Evolutionary conservation across 2,888 invertebrate genomes (phyloP), one percentile per base, ranked within the genome.

Genomic region (Yponomeuta cagnagella): DNA sequence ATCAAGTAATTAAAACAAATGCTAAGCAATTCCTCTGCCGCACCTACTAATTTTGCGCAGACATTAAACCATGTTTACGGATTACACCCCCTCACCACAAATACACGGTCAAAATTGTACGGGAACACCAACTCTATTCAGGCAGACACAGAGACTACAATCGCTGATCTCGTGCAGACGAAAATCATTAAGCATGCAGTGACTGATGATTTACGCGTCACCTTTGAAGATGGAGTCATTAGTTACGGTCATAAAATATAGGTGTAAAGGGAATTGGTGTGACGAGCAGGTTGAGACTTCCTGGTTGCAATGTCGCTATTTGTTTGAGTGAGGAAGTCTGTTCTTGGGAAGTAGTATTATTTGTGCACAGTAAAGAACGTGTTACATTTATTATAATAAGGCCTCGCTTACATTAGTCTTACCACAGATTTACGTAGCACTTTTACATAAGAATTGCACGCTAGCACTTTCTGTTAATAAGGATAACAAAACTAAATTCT

Each of bases 161-260:
- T 15, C 52, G 52, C 52, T 6, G 52, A 58, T 43, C 8, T 43
- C 15, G 52, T 58, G 15, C 12, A 12, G 15, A 15, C 15, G 52
- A 58, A 15, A 58, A 58, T 58, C 52, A 58, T 58, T 58, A 58
- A 58, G 52, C 12, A 58, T 58, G 52, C 52, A 58, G 52, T 58
- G 52, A 58, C 52, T 58, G 52, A 58, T 58, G 52, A 58, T 58
- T 58, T 58, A 58, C 52, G 52, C 12, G 52, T 58, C 52, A 4
- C 52, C 52, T 58, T 58, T 58, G 52, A 58, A 58, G 52, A 58
- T 31, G 31, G 52, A 58, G 65, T 30, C 65, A 65, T 65, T 65
- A 65, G 65, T 65, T 30, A 31, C 31, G 33, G 65, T 65, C 30
- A 65, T 65, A 65, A 58, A 58, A 58, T 58, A 58, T 58, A 65